These are phyloP conservation scores for Synanthedon myopaeformis DNA, from an alignment of 2,888 invertebrate genomes.

Conservation along the genomic window DNA sequence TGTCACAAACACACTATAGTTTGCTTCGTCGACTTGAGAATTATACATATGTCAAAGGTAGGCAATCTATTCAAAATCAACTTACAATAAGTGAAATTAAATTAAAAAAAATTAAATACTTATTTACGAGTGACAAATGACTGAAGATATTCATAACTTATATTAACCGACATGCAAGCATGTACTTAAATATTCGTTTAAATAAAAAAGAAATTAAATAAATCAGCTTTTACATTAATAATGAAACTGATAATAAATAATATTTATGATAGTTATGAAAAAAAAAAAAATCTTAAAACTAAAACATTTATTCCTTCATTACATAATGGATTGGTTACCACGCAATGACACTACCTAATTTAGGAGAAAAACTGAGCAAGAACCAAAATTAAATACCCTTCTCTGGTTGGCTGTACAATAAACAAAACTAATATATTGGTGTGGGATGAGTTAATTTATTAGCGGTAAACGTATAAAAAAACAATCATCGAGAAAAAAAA, in stretches of 20 bases:
- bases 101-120: slow-evolving; percentile 69
- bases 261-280: slow-evolving; percentile 63
- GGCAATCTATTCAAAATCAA: slow-evolving; percentile 61
- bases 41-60: slow-evolving; percentile 32
- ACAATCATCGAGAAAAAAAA: not conserved
- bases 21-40: slow-evolving; percentile 57
- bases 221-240: slow-evolving; percentile 63
- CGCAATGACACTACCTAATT: slow-evolving; percentile 49
- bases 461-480: not conserved
- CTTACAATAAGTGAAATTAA: slow-evolving; percentile 59
- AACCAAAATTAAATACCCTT: slow-evolving; percentile 41
- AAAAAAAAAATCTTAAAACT: slow-evolving; percentile 53
- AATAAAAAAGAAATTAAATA: slow-evolving; percentile 70
- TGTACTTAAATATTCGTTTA: slow-evolving; percentile 57
- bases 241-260: slow-evolving; percentile 70
- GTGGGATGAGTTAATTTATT: not conserved
- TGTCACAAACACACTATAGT: slow-evolving; percentile 65
- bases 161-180: slow-evolving; percentile 55
- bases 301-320: slow-evolving; percentile 62
- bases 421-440: slow-evolving; percentile 32
- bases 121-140: slow-evolving; percentile 69
- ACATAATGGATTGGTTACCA: slow-evolving; percentile 53
- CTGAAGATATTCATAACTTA: slow-evolving; percentile 62
- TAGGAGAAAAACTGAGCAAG: slow-evolving; percentile 55
- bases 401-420: slow-evolving; percentile 41